phyloP scores from a whole-genome alignment of 2,113 vertebrate genomes.

The Saccopteryx leptura region DNA sequence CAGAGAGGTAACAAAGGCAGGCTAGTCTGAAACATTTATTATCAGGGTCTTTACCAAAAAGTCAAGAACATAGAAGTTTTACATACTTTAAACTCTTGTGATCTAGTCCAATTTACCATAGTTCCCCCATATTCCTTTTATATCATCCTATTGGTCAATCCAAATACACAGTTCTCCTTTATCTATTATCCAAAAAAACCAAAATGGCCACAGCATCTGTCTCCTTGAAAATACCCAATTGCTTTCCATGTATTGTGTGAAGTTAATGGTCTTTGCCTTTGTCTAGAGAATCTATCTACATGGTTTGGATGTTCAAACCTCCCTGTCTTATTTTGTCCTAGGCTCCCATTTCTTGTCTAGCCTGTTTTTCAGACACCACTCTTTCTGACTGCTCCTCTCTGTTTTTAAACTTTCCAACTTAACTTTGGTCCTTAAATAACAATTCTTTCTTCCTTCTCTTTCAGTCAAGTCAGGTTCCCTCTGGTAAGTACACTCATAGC shows the following conservation, averaged over 20 bases:
- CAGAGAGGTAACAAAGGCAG: neutral
- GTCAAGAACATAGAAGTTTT: neutral
- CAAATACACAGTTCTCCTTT: neutral
- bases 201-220: neutral
- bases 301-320: neutral
- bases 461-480: neutral
- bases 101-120: neutral
- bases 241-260: neutral
- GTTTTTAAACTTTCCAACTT: neutral
- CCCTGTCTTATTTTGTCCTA: accelerated
- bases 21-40: neutral
- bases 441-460: neutral
- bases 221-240: neutral
- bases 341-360: neutral
- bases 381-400: neutral
- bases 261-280: neutral
- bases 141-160: neutral
- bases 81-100: neutral
- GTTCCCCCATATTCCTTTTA: neutral
- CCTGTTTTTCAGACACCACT: neutral
- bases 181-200: neutral
- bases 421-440: neutral
- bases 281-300: neutral
- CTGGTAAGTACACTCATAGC: neutral
- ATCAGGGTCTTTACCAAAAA: neutral